Conservation (phyloP, 2,797 vertebrate species). For the Enoplosus armatus region DNA sequence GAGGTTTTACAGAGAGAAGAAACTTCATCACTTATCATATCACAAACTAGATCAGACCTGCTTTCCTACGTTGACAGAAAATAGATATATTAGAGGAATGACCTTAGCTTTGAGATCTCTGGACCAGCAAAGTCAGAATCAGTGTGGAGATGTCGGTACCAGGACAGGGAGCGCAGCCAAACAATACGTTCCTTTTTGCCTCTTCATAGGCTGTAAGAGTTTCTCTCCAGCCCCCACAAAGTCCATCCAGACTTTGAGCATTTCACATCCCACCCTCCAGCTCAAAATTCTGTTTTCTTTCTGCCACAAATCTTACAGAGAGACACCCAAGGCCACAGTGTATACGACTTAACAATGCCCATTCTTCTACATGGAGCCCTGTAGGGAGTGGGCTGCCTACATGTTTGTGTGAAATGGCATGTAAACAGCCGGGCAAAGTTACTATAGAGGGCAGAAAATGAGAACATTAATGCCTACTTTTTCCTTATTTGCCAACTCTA, state of each 20-base stretch:
- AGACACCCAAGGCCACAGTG: constrained; percentile 39
- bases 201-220: constrained; percentile 68
- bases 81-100: constrained; percentile 31
- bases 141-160: constrained; percentile 81
- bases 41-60: background rate
- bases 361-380: constrained; percentile 58
- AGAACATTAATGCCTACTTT: background rate
- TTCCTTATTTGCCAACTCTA: background rate
- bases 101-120: constrained; percentile 54
- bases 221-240: constrained; percentile 63
- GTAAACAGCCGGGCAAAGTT: constrained; percentile 19
- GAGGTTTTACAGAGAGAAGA: background rate
- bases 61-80: constrained; percentile 13
- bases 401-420: constrained; percentile 12
- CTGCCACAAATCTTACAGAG: constrained; percentile 55
- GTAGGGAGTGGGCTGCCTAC: constrained; percentile 31
- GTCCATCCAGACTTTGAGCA: constrained; percentile 73
- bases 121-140: constrained; percentile 52
- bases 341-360: constrained; percentile 64
- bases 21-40: background rate
- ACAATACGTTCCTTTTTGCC: constrained; percentile 77
- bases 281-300: constrained; percentile 51
- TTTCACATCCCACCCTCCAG: constrained; percentile 58
- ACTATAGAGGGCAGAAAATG: background rate
- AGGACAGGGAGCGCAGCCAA: constrained; percentile 65